Evolutionary conservation across 2,888 invertebrate genomes (phyloP).

Genomic region (Salticus scenicus): DNA sequence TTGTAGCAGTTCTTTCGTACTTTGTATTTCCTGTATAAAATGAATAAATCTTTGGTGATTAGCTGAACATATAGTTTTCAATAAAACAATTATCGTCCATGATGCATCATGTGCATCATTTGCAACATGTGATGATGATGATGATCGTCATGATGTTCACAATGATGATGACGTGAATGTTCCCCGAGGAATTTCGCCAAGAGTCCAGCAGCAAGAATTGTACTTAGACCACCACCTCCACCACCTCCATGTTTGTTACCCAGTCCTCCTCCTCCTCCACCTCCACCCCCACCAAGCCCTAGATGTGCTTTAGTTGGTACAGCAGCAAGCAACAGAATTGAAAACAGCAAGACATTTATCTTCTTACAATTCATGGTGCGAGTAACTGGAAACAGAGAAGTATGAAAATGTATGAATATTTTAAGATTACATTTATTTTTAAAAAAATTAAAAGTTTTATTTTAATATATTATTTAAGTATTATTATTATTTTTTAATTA

Average conservation of each 20-base stretch:
- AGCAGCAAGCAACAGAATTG: background rate
- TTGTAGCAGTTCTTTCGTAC: too few relatives aligned
- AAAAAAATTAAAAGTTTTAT: too few relatives aligned
- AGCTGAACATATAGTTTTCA: too few relatives aligned
- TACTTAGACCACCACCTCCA: conserved; percentile 3
- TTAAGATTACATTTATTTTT: too few relatives aligned
- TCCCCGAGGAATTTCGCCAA: conserved; percentile 44
- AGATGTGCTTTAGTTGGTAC: background rate
- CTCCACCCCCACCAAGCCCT: background rate
- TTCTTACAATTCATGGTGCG: background rate
- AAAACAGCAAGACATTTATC: background rate
- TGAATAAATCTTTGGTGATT: too few relatives aligned
- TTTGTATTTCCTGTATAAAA: too few relatives aligned
- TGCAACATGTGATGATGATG: conserved; percentile 39
- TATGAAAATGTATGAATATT: too few relatives aligned
- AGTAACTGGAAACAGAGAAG: too few relatives aligned
- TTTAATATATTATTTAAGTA: too few relatives aligned
- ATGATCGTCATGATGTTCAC: conserved; percentile 20
- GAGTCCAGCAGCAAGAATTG: conserved; percentile 46
- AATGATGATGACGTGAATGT: conserved; percentile 29
- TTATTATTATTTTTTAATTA: too few relatives aligned
- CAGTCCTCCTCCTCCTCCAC: conserved; percentile 13
- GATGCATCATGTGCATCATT: conserved; percentile 19
- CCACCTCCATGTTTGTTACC: conserved; percentile 34
- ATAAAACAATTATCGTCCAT: too few relatives aligned